These are phyloP conservation scores for Oncorhynchus tshawytscha DNA, from an alignment of 2,113 vertebrate genomes.

Conservation along the genomic window DNA sequence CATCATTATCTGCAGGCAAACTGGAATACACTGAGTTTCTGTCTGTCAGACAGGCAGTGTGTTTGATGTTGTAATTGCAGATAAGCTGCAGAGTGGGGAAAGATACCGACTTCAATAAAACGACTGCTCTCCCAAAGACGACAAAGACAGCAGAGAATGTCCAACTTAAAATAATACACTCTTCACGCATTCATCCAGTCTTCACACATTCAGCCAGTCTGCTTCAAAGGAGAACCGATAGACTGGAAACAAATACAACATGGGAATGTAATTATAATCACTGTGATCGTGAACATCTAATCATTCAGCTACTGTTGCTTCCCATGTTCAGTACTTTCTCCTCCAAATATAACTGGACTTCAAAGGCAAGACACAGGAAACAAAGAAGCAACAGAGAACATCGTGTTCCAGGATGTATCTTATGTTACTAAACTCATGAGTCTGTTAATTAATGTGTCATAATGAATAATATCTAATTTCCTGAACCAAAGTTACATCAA, in stretches of 20 bases:
- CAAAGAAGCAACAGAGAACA: conserved; percentile 33
- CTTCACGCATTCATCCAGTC: conserved; percentile 13
- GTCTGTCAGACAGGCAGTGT: conserved; percentile 32
- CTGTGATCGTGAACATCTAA: conserved; percentile 45
- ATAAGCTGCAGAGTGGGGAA: conserved; percentile 41
- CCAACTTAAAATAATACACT: conserved; percentile 56
- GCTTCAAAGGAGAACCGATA: conserved; percentile 50
- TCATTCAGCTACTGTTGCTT: conserved; percentile 48
- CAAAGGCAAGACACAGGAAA: conserved; percentile 40
- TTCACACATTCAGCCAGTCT: conserved; percentile 10
- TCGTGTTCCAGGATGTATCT: conserved; percentile 15
- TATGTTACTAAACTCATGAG: conserved; percentile 30
- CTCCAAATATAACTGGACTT: conserved; percentile 43
- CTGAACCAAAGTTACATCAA: conserved; percentile 51
- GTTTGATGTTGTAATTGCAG: conserved; percentile 49
- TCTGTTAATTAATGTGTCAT: conserved; percentile 57
- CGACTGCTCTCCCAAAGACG: conserved; percentile 24
- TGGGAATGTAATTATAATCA: conserved; percentile 50
- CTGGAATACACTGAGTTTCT: conserved; percentile 7
- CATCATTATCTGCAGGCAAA: background rate
- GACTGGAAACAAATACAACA: conserved; percentile 33
- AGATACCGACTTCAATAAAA: conserved; percentile 31
- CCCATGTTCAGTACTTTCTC: conserved; percentile 1
- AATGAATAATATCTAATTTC: conserved; percentile 23
- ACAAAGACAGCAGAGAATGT: conserved; percentile 49